These are phyloP conservation scores for Corythaixoides concolor DNA, from an alignment of 2,113 vertebrate genomes.

Conservation along the genomic window DNA sequence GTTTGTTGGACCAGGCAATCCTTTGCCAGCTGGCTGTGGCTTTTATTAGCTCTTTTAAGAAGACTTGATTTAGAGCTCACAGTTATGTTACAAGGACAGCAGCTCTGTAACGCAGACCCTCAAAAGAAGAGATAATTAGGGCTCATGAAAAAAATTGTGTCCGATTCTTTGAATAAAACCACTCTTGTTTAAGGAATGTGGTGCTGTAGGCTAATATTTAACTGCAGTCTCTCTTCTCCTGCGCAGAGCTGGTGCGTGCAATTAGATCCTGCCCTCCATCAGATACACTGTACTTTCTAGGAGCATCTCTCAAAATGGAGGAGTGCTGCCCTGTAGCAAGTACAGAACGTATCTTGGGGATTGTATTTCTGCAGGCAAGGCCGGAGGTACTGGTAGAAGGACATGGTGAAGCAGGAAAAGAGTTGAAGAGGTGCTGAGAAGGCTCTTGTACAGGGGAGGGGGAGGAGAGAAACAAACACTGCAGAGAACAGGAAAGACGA, in stretches of 20 bases:
- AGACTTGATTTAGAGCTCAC: background rate
- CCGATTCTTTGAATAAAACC: background rate
- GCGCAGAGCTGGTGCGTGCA: background rate
- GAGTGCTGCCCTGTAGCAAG: background rate
- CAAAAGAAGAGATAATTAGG: background rate
- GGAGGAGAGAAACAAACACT: constrained; percentile 15
- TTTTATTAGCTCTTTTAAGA: constrained; percentile 1
- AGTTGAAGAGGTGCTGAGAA: constrained; percentile 16
- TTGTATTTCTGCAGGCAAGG: background rate
- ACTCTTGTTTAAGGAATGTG: background rate
- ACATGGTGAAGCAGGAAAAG: background rate
- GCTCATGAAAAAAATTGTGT: background rate
- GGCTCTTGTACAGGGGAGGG: background rate
- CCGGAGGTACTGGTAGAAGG: background rate
- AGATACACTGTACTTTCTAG: background rate
- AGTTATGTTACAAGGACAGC: background rate
- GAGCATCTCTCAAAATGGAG: constrained; percentile 38
- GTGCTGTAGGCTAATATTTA: background rate
- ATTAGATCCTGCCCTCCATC: background rate
- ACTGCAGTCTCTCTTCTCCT: background rate
- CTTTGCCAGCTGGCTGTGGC: background rate
- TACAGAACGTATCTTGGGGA: background rate
- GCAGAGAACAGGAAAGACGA: background rate
- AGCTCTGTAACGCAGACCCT: background rate
- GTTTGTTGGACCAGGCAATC: background rate